Percentiles rank a stretch among this genome's conserved stretches.
phyloP scores from a whole-genome alignment of 1,140 invertebrate genomes.

The Ladona fulva region DNA sequence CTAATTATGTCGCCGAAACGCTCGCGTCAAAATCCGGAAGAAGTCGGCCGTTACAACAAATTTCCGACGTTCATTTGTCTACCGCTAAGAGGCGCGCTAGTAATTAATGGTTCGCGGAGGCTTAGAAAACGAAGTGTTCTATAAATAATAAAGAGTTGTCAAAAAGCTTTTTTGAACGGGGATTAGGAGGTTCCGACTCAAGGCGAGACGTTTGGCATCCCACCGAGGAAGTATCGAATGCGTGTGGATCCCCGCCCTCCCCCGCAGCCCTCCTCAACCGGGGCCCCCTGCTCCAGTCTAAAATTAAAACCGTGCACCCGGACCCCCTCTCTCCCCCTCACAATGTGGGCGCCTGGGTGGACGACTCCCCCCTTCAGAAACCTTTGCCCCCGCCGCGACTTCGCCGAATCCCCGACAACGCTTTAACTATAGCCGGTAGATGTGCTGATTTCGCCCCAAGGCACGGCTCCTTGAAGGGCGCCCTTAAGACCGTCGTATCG shows the following conservation, averaged over 20 bases:
- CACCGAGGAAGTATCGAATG: slow-evolving; percentile 2
- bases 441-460: too few relatives aligned
- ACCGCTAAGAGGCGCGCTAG: not conserved
- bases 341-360: not conserved
- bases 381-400: not conserved
- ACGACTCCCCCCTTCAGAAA: not conserved
- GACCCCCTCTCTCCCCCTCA: not conserved
- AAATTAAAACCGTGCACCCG: not conserved
- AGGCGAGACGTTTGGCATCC: not conserved
- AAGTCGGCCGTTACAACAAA: not conserved
- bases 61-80: not conserved
- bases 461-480: too few relatives aligned
- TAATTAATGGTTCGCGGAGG: not conserved
- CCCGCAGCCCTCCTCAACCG: not conserved
- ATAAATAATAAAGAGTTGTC: not conserved
- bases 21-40: too few relatives aligned
- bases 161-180: not conserved
- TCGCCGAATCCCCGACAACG: not conserved
- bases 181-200: not conserved
- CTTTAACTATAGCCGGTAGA: not conserved
- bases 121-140: not conserved
- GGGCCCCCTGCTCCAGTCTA: not conserved
- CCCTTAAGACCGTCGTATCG: too few relatives aligned
- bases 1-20: too few relatives aligned
- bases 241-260: not conserved